Evolutionary conservation across 2,888 invertebrate genomes (phyloP).

Genomic region (Gortyna flavago): DNA sequence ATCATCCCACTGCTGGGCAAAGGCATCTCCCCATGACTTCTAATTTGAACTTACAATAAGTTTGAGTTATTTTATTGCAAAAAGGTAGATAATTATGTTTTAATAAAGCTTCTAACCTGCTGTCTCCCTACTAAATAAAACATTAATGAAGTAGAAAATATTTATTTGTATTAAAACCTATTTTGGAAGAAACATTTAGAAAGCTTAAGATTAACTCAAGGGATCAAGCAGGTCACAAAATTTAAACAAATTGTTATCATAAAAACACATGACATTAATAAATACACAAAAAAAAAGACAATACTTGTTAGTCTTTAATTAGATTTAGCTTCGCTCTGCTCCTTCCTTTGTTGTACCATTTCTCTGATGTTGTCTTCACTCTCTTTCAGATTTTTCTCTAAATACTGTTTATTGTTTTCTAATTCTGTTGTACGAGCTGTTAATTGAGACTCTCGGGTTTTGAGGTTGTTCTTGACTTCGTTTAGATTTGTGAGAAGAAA

Average conservation of each 20-base stretch:
- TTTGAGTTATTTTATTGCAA: not conserved
- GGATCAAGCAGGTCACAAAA: constrained; percentile 23
- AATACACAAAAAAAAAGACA: constrained; percentile 6
- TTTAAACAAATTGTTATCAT: constrained; percentile 4
- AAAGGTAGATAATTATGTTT: not conserved
- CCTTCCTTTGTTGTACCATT: constrained; percentile 93
- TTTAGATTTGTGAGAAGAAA: constrained; percentile 93
- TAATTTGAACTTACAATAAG: not conserved
- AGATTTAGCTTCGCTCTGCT: constrained; percentile 78
- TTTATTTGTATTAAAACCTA: constrained; percentile 48
- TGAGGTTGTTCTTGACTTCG: constrained; percentile 91
- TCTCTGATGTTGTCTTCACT: constrained; percentile 96
- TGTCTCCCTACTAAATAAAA: constrained; percentile 5
- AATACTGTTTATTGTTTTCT: constrained; percentile 94
- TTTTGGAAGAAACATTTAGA: constrained; percentile 42
- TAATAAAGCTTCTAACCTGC: not conserved
- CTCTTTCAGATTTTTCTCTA: constrained; percentile 95
- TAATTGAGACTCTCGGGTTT: constrained; percentile 89
- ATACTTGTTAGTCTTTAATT: constrained; percentile 62
- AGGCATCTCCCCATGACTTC: too few relatives aligned
- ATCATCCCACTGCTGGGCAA: too few relatives aligned
- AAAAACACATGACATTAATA: constrained; percentile 28
- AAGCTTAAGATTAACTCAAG: constrained; percentile 47
- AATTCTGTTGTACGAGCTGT: constrained; percentile 93
- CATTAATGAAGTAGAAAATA: constrained; percentile 29